phyloP scores from a whole-genome alignment of 2,888 invertebrate genomes.

The Himalopsyche tibetana region DNA sequence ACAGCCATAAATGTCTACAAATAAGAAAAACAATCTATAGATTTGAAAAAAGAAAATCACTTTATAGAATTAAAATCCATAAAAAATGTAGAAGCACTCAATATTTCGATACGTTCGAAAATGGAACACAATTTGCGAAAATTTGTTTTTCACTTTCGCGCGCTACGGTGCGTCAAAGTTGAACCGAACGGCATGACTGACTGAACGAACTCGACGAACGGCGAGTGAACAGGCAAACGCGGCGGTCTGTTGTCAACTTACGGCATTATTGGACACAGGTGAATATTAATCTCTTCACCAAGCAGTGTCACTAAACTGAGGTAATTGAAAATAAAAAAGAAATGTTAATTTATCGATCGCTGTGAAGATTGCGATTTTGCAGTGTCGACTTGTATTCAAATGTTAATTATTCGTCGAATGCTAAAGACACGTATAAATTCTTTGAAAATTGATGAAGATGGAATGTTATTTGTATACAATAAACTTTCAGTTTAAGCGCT shows the following conservation, averaged over 20 bases:
- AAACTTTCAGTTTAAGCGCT: no score
- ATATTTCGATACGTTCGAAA: background rate
- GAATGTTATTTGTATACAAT: no score
- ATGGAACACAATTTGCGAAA: slow-evolving; percentile 16
- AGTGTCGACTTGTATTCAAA: no score
- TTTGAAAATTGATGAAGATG: no score
- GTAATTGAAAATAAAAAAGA: no score
- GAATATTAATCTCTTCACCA: background rate
- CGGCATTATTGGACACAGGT: slow-evolving; percentile 24
- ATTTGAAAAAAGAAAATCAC: background rate
- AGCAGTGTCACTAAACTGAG: background rate
- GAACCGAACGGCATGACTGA: slow-evolving; percentile 25
- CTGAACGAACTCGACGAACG: slow-evolving; percentile 35
- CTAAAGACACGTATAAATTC: background rate
- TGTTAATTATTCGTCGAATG: background rate
- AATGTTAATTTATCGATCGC: background rate
- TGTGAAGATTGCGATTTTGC: background rate
- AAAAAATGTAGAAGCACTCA: background rate
- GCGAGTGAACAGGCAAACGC: slow-evolving; percentile 24
- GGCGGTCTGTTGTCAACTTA: slow-evolving; percentile 31
- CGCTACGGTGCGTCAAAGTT: slow-evolving; percentile 31
- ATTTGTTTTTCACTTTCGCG: slow-evolving; percentile 39
- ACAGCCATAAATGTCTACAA: no score
- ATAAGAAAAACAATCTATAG: background rate
- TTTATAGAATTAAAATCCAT: background rate